Base-by-base conservation (phyloP, 1,140 invertebrate species). In the Triops longicaudatus region DNA sequence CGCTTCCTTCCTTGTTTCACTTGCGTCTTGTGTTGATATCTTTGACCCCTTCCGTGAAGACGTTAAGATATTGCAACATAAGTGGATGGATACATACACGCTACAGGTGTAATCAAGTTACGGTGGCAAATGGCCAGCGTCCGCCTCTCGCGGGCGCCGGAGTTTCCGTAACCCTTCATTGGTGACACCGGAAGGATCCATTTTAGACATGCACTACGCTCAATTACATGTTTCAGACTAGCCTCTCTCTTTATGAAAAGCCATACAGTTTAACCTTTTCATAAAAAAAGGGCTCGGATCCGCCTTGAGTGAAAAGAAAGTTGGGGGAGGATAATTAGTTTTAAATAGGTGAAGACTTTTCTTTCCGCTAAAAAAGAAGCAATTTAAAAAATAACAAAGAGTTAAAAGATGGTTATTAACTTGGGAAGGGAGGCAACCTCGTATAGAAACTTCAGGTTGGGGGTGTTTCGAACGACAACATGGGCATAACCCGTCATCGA, bases 81-180 rank as follows among this genome's bases (percentile, higher is more conserved):
- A 6, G 22, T 63, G 22, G 22, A 63, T 63, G 50, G 50, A 10
- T 63, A 5, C 50, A 17, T 63, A 63, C 50, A 63, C 50, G 50
- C 50, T 22, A 63, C 50, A 63, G 50, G 50, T 63, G 50, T 10
- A 63, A 63, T 63, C 50, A 63, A 63, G 50, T 63, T 63, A 63
- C 50, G 50, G 50, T 22, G 50, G 50, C 50, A 63, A 63, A 63
- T 63, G 50, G 50, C n/a, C 50, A 63, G 22, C 50, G 50, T 63
- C 50, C 50, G 50, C 50, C 50, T 63, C 50, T 63, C 22, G 50
- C 50, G 50, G 50, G 50, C 50, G 17, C 50, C 17, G 17, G 17
- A 63, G 50, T 63, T 63, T 63, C 50, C 50, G 50, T 63, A 63
- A 63, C 14, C 50, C 50, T 63, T 63, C 50, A 63, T 63, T 63